A percentile compares a stretch with the other conserved stretches of the same genome.
Conservation (phyloP, 2,113 vertebrate genomes). For the Lonchura striata region DNA sequence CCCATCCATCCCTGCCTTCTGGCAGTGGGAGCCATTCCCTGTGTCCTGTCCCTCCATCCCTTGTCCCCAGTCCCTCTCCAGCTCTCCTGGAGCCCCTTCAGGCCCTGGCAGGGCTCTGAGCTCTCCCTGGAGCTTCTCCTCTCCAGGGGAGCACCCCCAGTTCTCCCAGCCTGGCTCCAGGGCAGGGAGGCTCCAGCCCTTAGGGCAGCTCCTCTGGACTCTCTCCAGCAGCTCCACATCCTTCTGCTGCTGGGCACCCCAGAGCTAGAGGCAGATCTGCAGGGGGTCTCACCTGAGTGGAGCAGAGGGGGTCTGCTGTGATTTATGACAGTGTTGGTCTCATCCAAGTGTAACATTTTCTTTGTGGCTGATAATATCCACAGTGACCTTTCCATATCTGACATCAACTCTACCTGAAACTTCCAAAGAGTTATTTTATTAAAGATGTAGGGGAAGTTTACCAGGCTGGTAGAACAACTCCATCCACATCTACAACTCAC, state of each 20-base stretch:
- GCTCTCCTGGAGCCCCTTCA: background rate
- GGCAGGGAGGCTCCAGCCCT: background rate
- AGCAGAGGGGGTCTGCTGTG: background rate
- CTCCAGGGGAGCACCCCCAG: background rate
- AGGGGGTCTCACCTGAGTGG: background rate
- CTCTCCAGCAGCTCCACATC: background rate
- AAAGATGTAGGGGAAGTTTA: background rate
- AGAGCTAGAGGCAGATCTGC: background rate
- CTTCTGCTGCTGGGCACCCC: background rate
- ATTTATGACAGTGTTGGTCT: background rate
- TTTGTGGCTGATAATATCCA: background rate
- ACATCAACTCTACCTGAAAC: background rate
- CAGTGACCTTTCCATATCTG: background rate
- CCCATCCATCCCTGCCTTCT: background rate
- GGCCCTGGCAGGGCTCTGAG: rapidly evolving
- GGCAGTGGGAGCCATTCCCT: background rate
- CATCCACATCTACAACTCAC: background rate
- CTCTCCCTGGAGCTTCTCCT: rapidly evolving
- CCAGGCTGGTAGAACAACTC: background rate
- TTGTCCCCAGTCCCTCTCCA: background rate
- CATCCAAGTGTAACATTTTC: background rate
- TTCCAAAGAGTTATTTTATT: background rate
- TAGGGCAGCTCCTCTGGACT: background rate
- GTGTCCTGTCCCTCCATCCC: background rate
- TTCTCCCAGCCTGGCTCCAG: background rate